phyloP scores from a whole-genome alignment of 2,797 vertebrate species.

The Craterocephalus amniculus region DNA sequence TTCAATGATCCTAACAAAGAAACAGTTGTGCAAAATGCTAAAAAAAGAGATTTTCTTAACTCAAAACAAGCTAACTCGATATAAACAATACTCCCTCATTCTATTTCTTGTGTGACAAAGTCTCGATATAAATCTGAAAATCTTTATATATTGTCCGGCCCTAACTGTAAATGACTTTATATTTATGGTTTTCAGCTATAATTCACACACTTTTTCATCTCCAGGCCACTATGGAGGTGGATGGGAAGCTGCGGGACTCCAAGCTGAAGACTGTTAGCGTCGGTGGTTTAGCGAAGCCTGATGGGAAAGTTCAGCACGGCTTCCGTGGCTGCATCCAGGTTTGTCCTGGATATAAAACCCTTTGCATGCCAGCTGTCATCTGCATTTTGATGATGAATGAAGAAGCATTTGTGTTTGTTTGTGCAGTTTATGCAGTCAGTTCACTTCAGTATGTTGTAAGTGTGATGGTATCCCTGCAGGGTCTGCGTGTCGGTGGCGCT shows the following conservation, averaged over 20 bases:
- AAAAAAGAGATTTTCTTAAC: too few relatives aligned
- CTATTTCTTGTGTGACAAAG: too few relatives aligned
- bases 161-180: not conserved
- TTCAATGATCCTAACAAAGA: too few relatives aligned
- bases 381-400: too few relatives aligned
- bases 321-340: constrained; percentile 95
- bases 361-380: not conserved
- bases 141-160: too few relatives aligned
- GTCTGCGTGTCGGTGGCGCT: constrained; percentile 86
- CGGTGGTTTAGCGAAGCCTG: constrained; percentile 82
- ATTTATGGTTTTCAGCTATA: not conserved
- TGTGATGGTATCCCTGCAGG: constrained; percentile 74
- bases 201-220: constrained; percentile 18
- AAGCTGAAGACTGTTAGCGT: constrained; percentile 86
- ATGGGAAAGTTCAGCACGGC: constrained; percentile 84
- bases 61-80: too few relatives aligned
- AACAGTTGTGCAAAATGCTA: too few relatives aligned
- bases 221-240: constrained; percentile 86
- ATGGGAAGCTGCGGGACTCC: constrained; percentile 85
- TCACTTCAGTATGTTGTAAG: too few relatives aligned
- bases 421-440: too few relatives aligned
- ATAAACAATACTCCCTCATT: too few relatives aligned
- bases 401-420: not conserved
- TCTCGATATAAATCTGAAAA: too few relatives aligned
- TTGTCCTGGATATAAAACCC: constrained; percentile 5